A percentile compares a stretch with the other conserved stretches of the same genome.
phyloP scores from a whole-genome alignment of 2,113 vertebrate species.

The Cochlearius cochlearius region DNA sequence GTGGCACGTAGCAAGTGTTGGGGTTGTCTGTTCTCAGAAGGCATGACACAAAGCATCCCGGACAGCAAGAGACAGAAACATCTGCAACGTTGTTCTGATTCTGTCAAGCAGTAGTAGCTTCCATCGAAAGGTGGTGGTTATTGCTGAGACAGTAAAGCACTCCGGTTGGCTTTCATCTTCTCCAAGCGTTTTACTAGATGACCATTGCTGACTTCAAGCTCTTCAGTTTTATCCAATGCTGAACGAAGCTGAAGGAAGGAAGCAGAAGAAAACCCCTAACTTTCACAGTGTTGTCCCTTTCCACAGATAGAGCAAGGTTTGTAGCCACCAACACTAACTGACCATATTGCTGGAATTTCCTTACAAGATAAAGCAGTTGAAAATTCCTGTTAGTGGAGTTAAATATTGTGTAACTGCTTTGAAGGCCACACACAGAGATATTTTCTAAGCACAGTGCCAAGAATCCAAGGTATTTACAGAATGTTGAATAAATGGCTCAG shows the following conservation, averaged over 20 bases:
- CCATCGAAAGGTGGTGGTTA: not conserved
- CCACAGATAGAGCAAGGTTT: not conserved
- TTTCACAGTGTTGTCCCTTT: not conserved
- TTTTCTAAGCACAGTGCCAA: not conserved
- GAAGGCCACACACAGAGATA: not conserved
- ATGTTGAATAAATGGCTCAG: not conserved
- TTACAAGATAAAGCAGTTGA: not conserved
- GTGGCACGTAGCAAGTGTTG: not conserved
- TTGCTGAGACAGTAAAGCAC: conserved; percentile 86
- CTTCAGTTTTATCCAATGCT: conserved; percentile 91
- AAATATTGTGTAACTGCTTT: not conserved
- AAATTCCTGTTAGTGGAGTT: not conserved
- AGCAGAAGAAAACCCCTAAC: not conserved
- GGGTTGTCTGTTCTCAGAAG: conserved; percentile 24
- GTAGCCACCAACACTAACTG: not conserved
- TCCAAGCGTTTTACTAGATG: conserved; percentile 92
- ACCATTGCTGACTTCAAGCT: conserved; percentile 93
- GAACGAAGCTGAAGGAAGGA: conserved; percentile 82
- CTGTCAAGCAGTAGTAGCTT: not conserved
- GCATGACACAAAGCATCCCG: conserved; percentile 37
- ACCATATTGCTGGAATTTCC: not conserved
- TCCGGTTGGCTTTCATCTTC: conserved; percentile 92
- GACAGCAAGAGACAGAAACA: conserved; percentile 12
- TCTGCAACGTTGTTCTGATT: not conserved
- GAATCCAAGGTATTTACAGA: not conserved